Evolutionary conservation across 2,797 vertebrate genomes (phyloP), one percentile per base, ranked within the genome.

Genomic region (Geotrypetes seraphini): DNA sequence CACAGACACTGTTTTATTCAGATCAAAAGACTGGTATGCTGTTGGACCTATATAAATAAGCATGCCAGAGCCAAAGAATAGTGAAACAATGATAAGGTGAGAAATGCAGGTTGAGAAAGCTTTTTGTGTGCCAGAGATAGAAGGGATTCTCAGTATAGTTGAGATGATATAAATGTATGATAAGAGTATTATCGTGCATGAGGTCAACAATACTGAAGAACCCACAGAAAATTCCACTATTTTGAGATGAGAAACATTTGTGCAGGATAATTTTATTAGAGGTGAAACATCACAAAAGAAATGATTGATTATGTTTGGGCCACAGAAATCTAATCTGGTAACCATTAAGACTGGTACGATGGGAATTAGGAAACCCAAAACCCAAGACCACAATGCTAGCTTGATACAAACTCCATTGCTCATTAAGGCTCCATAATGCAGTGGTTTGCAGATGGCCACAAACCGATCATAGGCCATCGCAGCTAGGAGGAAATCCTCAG

Each of bases 401-500:
- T n/a, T 5, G 9, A 37, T 29, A 5, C 57, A 69, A 7, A 44
- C n/a, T 2, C 16, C 16, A 15, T 12, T 53, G 28, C 52, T 59
- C 60, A 64, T 64, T 25, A 53, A 63, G 30, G 45, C 36, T 23
- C 29, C 47, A 7, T 69, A 69, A 26, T 50, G 43, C 29, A 66
- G 47, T 31, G 63, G 50, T 13, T 47, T 61, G 30, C 66, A 66
- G 13, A 66, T 55, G 12, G 60, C 55, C 53, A 62, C 5, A 10
- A 55, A 66, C 10, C 60, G 43, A 8, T 64, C 63, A 24, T 66
- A 66, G 11, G 50, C 55, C 66, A 69, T 66, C 3, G 60, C 33
- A 3, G 55, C 57, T 8, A 69, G 26, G 33, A 60, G 52, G 18
- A 55, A 60, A 24, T 60, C 66, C 24, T 66, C 63, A 12, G 57